phyloP scores from a whole-genome alignment of 2,113 vertebrate genomes.

The Actenoides lindsayi region DNA sequence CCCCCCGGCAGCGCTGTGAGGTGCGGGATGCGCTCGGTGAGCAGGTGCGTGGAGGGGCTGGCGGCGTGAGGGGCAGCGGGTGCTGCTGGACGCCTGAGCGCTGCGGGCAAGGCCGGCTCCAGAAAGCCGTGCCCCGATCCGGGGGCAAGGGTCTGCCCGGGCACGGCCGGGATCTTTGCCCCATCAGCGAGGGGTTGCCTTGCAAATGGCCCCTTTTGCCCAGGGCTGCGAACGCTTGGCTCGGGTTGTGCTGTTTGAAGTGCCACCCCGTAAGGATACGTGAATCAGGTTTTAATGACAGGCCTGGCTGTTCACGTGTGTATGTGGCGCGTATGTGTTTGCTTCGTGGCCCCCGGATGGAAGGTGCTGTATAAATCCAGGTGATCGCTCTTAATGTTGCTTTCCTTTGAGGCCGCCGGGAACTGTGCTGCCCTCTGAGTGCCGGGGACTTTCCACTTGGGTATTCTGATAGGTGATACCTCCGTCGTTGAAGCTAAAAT shows the following conservation, averaged over 20 bases:
- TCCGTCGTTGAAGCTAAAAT: not conserved
- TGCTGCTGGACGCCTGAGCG: not conserved
- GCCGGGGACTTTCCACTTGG: not conserved
- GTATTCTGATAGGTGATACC: not conserved
- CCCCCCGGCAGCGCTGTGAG: not conserved
- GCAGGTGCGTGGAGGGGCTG: not conserved
- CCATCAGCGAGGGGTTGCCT: rapidly evolving
- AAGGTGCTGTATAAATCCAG: not conserved
- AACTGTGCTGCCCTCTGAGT: not conserved
- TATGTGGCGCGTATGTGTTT: not conserved
- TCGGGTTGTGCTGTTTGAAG: not conserved
- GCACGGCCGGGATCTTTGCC: not conserved
- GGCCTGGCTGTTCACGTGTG: not conserved
- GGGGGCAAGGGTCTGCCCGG: not conserved
- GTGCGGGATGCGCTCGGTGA: not conserved
- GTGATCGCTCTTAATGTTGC: not conserved
- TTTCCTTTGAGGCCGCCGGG: not conserved
- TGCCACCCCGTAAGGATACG: not conserved
- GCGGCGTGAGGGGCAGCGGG: not conserved
- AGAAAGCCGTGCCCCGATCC: not conserved
- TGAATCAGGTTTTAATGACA: not conserved
- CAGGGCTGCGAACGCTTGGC: not conserved
- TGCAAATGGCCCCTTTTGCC: not conserved
- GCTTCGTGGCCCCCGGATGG: not conserved
- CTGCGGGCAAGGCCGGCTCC: not conserved